These are phyloP conservation scores for Anableps anableps DNA, from an alignment of 2,797 vertebrate species.

Conservation along the genomic window DNA sequence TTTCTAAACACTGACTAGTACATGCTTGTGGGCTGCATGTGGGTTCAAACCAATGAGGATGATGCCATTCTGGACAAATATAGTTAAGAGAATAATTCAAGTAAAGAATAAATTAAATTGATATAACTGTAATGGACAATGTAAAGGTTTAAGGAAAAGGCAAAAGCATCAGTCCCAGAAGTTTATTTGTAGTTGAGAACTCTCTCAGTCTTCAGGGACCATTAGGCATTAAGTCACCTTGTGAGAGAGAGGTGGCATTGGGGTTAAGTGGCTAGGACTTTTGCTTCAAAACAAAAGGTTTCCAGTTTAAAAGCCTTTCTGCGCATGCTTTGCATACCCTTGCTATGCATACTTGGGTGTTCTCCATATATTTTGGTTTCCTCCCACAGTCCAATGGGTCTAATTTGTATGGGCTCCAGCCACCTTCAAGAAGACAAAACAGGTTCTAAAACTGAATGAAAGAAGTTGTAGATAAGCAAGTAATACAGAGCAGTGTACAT, in stretches of 20 bases:
- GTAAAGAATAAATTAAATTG: neutral
- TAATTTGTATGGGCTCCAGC: neutral
- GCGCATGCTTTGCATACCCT: neutral
- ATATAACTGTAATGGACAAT: neutral
- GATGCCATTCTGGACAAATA: neutral
- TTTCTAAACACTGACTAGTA: neutral
- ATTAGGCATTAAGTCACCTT: neutral
- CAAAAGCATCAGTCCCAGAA: neutral
- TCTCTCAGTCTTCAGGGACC: neutral
- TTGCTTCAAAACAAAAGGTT: neutral
- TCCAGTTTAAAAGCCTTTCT: neutral
- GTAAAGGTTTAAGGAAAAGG: neutral
- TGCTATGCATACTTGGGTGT: neutral
- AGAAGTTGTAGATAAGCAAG: neutral
- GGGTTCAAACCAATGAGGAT: neutral
- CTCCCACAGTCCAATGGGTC: neutral
- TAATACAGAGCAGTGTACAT: neutral
- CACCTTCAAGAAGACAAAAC: neutral
- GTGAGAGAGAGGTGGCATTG: neutral
- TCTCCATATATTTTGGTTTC: neutral
- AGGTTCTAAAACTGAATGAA: neutral
- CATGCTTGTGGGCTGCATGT: neutral
- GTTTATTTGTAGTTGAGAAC: neutral
- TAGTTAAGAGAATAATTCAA: neutral
- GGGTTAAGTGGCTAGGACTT: neutral